These are phyloP conservation scores for Pseudomyrmex pallidus DNA, from an alignment of 1,140 invertebrate genomes.

Conservation along the genomic window DNA sequence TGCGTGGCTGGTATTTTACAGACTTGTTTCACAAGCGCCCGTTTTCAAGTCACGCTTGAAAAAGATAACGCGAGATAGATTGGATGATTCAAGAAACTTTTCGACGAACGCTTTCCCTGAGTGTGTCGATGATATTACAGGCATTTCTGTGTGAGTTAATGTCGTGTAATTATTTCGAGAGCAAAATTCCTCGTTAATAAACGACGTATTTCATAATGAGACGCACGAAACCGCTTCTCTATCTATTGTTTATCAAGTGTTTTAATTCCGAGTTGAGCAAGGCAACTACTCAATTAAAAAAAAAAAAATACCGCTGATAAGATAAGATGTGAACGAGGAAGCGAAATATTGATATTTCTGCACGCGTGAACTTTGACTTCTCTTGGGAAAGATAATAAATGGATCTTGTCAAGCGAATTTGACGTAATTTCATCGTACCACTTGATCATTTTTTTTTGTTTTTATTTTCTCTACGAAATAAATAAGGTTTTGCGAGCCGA, in stretches of 20 bases:
- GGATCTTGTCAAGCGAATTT: slow-evolving; percentile 21
- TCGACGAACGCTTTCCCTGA: neutral
- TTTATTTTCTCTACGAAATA: too few species aligned
- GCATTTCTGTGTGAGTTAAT: slow-evolving; percentile 10
- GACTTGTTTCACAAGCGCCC: slow-evolving; percentile 1
- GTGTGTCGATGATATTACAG: neutral
- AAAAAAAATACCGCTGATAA: slow-evolving; percentile 58
- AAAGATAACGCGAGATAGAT: slow-evolving; percentile 10
- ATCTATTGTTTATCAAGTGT: slow-evolving; percentile 44
- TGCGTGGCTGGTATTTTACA: neutral
- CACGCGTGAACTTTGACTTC: slow-evolving; percentile 37
- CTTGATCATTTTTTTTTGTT: neutral
- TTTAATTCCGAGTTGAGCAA: slow-evolving; percentile 61
- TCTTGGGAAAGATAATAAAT: slow-evolving; percentile 15
- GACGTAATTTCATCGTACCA: neutral
- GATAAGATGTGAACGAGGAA: slow-evolving; percentile 63
- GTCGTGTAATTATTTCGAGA: slow-evolving; percentile 33
- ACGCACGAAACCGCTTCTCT: neutral
- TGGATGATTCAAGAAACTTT: neutral
- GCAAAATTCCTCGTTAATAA: slow-evolving; percentile 15
- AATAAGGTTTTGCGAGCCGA: too few species aligned
- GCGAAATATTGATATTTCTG: slow-evolving; percentile 42
- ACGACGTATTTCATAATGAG: slow-evolving; percentile 16
- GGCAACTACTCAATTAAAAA: slow-evolving; percentile 68
- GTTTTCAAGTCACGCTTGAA: slow-evolving; percentile 7